A percentile compares a stretch with the other conserved stretches of the same genome.
Evolutionary conservation across 2,888 invertebrate species (phyloP).

Genomic region (Lampropteryx suffumata): DNA sequence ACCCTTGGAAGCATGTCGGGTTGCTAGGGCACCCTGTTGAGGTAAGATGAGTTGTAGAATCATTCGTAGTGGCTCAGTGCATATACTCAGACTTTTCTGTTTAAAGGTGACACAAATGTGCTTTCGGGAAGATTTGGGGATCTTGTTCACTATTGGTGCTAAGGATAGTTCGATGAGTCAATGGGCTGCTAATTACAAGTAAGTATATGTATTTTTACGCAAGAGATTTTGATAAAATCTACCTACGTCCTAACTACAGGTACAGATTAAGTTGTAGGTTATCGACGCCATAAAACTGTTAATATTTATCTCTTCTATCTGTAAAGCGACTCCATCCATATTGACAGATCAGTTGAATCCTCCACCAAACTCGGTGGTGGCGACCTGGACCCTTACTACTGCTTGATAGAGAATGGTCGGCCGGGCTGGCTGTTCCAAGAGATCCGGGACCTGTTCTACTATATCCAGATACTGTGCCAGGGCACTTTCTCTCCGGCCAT

Average conservation of each 20-base stretch:
- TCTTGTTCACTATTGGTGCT: slow-evolving; percentile 64
- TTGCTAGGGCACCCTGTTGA: slow-evolving; percentile 85
- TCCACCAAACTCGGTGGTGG: slow-evolving; percentile 78
- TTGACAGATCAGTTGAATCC: slow-evolving; percentile 75
- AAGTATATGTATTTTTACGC: no score
- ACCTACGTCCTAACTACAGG: neutral
- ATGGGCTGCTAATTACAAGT: slow-evolving; percentile 70
- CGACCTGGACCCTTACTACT: slow-evolving; percentile 86
- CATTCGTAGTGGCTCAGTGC: no score
- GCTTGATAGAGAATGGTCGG: slow-evolving; percentile 86
- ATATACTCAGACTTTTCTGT: no score
- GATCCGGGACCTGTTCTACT: slow-evolving; percentile 89
- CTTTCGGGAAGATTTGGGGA: slow-evolving; percentile 59
- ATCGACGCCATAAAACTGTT: no score
- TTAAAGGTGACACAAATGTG: slow-evolving; percentile 58
- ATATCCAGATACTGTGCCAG: slow-evolving; percentile 88
- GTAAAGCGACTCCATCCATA: neutral
- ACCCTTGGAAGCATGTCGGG: slow-evolving; percentile 86
- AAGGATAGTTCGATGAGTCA: slow-evolving; percentile 62
- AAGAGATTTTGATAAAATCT: neutral
- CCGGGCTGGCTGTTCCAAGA: slow-evolving; percentile 88
- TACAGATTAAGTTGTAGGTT: no score
- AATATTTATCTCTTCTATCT: no score
- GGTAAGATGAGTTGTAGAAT: no score
- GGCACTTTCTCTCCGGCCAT: slow-evolving; percentile 86